Evolutionary conservation across 2,888 invertebrate genomes (phyloP).

Genomic region (Darwinula stevensoni): DNA sequence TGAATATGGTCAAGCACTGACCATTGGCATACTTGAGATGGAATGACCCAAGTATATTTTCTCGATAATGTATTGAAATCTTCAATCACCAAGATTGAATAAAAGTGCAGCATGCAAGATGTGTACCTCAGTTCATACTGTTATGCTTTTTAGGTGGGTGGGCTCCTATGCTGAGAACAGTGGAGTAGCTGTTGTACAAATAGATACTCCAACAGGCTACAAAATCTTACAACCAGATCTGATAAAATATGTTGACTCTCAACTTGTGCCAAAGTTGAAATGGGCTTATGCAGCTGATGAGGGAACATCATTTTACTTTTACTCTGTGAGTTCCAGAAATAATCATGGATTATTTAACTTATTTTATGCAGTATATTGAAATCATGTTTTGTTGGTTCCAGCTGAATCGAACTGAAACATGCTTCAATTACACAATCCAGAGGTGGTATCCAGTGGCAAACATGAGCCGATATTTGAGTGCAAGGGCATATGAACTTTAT

Average conservation of each 20-base stretch:
- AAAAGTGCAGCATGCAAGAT: too few relatives aligned
- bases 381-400: too few relatives aligned
- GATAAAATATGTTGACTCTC: slow-evolving; percentile 51
- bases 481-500: slow-evolving; percentile 79
- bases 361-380: too few relatives aligned
- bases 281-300: slow-evolving; percentile 48
- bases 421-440: slow-evolving; percentile 71
- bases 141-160: too few relatives aligned
- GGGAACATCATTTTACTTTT: slow-evolving; percentile 73
- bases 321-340: slow-evolving; percentile 71
- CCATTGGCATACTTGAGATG: too few relatives aligned
- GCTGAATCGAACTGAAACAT: slow-evolving; percentile 54
- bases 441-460: slow-evolving; percentile 90
- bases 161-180: slow-evolving; percentile 50
- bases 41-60: too few relatives aligned
- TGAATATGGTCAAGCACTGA: too few relatives aligned
- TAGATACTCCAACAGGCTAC: slow-evolving; percentile 65
- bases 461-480: slow-evolving; percentile 68
- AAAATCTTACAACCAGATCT: slow-evolving; percentile 65
- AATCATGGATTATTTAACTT: slow-evolving; percentile 5
- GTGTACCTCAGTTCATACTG: too few relatives aligned
- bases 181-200: slow-evolving; percentile 60
- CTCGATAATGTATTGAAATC: too few relatives aligned
- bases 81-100: too few relatives aligned
- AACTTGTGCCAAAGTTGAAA: slow-evolving; percentile 44